A percentile compares a stretch with the other conserved stretches of the same genome.
Evolutionary conservation across 2,888 invertebrate genomes (phyloP).

Genomic region (Eupithecia subumbrata): DNA sequence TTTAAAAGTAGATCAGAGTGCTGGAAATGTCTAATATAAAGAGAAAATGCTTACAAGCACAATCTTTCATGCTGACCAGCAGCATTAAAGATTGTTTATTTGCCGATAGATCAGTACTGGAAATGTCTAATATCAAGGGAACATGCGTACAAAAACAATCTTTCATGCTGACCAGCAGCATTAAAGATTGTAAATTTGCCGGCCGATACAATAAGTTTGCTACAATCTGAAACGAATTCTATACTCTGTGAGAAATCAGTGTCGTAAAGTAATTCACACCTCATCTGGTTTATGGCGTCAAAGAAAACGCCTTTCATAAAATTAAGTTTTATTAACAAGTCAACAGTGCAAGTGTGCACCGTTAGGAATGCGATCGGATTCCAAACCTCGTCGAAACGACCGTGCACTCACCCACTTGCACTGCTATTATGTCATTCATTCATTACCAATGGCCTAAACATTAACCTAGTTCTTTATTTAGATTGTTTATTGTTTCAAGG

Average conservation of each 20-base stretch:
- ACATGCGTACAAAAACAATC: neutral
- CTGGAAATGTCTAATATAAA: neutral
- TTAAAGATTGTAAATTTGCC: neutral
- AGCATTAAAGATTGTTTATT: neutral
- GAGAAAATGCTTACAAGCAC: neutral
- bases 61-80: neutral
- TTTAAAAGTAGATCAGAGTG: neutral
- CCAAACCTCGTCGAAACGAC: conserved; percentile 60
- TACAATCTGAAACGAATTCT: neutral
- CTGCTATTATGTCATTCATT: conserved; percentile 74
- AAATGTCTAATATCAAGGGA: neutral
- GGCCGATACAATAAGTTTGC: neutral
- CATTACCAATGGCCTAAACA: conserved; percentile 70
- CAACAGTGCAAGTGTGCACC: conserved; percentile 69
- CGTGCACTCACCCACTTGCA: conserved; percentile 67
- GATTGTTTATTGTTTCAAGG: conserved; percentile 43
- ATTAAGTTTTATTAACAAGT: neutral
- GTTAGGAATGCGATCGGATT: conserved; percentile 79
- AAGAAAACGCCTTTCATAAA: neutral
- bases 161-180: neutral
- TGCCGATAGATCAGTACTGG: no score
- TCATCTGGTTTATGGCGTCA: neutral
- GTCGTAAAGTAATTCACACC: neutral
- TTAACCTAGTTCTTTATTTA: conserved; percentile 53
- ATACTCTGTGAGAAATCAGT: neutral